Evolutionary conservation across 2,797 vertebrate genomes (phyloP), one percentile per base, ranked within the genome.

Genomic region (Gobionotothen gibberifrons): DNA sequence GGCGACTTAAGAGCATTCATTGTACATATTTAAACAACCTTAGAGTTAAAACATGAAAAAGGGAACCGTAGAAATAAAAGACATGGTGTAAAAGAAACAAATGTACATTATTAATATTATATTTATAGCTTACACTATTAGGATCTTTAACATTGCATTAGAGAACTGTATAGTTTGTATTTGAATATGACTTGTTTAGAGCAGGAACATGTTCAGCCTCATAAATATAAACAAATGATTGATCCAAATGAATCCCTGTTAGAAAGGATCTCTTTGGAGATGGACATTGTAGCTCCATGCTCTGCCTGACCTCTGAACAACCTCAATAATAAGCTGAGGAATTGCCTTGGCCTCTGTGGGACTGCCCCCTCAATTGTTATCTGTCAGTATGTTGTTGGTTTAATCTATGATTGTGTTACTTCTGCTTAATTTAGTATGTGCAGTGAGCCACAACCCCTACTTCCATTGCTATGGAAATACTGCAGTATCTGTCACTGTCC

Each of bases 401-500:
- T 78, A 81, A 73, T 80, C 46, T 63, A 60, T 65, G 83, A 55
- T 86, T 64, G 56, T 69, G 68, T 71, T 81, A 73, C 46, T 75
- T 78, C 60, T 67, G 76, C 78, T 77, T 86, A 47, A 81, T 85
- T 80, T 67, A 82, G 52, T 68, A n/a, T 53, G 51, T 67, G 71
- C n/a, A 3, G 40, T 52, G 52, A 65, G 52, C 57, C 53, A 53
- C 65, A 15, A 19, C 44, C n/a, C 26, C 66, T 54, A 6, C 44
- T 59, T 52, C 43, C 58, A 55, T 36, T 16, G 56, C 69, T 11
- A 32, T 61, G 42, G 39, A 21, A 63, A 63, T 39, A 36, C 64
- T 40, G 70, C 52, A 0, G 40, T 21, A 72, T 70, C 69, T 62
- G 3, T 85, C 75, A 68, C 16, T 58, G 69, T 64, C 65, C 26